Percentiles rank a stretch among this genome's conserved stretches.
Evolutionary conservation across 2,113 vertebrate genomes (phyloP).

Genomic region (Canis aureus): DNA sequence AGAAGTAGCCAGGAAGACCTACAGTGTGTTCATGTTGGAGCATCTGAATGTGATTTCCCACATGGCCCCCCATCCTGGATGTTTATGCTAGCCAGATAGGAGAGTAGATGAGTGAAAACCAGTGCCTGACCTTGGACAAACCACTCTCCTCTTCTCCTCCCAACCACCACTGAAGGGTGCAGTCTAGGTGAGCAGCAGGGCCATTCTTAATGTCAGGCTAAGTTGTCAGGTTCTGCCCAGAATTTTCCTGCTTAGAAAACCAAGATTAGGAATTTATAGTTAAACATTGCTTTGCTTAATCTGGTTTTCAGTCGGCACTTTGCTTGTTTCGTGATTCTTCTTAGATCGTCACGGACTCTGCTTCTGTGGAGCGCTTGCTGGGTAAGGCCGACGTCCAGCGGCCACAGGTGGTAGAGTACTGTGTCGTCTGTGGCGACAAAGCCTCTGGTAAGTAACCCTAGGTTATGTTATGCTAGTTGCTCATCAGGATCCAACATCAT

Average conservation of each 20-base stretch:
- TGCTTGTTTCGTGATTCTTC: constrained; percentile 70
- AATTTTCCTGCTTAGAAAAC: constrained; percentile 29
- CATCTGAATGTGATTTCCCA: not conserved
- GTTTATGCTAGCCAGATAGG: not conserved
- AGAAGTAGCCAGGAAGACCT: not conserved
- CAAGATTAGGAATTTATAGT: not conserved
- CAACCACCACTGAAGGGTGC: rapidly evolving
- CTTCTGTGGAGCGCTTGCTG: constrained; percentile 96
- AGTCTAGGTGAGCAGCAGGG: not conserved
- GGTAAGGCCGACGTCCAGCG: constrained; percentile 95
- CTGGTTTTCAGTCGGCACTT: not conserved
- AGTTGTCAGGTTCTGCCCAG: not conserved
- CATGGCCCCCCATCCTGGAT: not conserved
- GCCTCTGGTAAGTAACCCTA: constrained; percentile 93
- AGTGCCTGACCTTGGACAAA: not conserved
- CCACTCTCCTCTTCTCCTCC: rapidly evolving
- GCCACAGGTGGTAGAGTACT: constrained; percentile 97
- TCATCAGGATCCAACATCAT: not conserved
- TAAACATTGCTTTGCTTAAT: not conserved
- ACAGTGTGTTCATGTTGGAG: not conserved
- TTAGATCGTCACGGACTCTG: constrained; percentile 98
- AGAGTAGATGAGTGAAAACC: not conserved
- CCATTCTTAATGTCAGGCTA: not conserved
- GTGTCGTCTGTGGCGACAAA: constrained; percentile 98
- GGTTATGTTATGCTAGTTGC: not conserved